Base-by-base conservation (phyloP, 2,113 vertebrate species). In the Cnemophilus loriae region DNA sequence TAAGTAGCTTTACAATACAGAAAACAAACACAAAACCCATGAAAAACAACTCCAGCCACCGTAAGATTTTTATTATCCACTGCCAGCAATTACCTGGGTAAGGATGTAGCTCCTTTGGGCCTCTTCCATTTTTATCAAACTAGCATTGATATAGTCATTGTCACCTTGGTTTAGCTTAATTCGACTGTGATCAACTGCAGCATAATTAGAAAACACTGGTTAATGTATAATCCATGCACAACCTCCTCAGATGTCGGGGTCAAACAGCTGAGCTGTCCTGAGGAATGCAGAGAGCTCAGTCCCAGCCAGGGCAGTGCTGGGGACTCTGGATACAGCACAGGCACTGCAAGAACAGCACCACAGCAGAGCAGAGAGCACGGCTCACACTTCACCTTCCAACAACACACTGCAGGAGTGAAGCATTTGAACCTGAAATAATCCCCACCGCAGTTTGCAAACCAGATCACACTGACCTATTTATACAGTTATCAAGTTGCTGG, bases 71-170 rank as follows among this genome's bases (percentile, higher is more conserved):
- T 77, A 44, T 63, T 64, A 73, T n/a, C 21, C 28, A 50, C 57
- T 69, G 59, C 42, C 83, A 93, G 52, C 52, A 87, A 64, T 98
- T 95, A 99, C 99, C 99, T 99, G 99, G 97, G 99, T 99, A 41
- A 99, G 99, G 95, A 99, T 99, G 94, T 99, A 99, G 95, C 98
- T 99, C 94, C 99, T 98, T 87, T 99, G 98, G 18, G 99, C 99
- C 98, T 99, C 99, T 75, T 99, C 99, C 97, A 99, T 98, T 86
- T 98, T 98, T 96, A 99, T 99, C 95, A 99, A 97, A 96, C 99
- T 99, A 96, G 99, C 99, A 61, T 99, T 99, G 70, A 99, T 99
- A 95, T 99, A 99, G 98, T 99, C 98, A 52, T 99, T 99, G 30
- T 98, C 98, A 87, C 98, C 99, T 84, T 99, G 98, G 97, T 99